Conservation (phyloP, 35 echinoderm and acorn worm species). For the Ophioderma brevispina region DNA sequence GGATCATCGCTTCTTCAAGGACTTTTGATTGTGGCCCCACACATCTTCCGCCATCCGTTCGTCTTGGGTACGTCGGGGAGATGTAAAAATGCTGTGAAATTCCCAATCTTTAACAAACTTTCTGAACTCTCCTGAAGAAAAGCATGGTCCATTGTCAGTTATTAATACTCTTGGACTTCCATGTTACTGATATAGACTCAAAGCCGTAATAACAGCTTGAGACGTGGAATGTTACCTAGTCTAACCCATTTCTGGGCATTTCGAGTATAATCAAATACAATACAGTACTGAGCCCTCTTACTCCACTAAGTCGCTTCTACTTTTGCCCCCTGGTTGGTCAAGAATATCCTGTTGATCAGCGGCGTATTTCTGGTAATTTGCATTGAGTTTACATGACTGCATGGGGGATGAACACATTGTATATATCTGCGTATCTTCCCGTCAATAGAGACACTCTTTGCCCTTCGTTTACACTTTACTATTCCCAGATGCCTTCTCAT, state of each 20-base stretch:
- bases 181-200: constrained; percentile 44
- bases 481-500: constrained; percentile 40
- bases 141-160: constrained; percentile 42
- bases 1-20: constrained; percentile 35
- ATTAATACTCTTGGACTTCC: constrained; percentile 63
- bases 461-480: constrained; percentile 40
- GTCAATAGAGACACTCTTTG: constrained; percentile 71
- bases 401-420: constrained; percentile 37
- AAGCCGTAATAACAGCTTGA: constrained; percentile 22
- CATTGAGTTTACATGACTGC: constrained; percentile 39
- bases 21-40: constrained; percentile 38
- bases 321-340: constrained; percentile 51
- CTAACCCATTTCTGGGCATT: constrained; percentile 51
- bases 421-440: constrained; percentile 34
- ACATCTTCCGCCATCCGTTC: constrained; percentile 26
- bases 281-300: constrained; percentile 22
- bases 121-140: constrained; percentile 16
- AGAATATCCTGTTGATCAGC: constrained; percentile 27
- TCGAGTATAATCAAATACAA: constrained; percentile 54
- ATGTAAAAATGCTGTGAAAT: constrained; percentile 2
- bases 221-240: neutral
- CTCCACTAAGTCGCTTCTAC: constrained; percentile 55
- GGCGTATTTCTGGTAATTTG: constrained; percentile 45
- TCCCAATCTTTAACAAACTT: constrained; percentile 33
- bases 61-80: neutral